Conservation (phyloP, 2,113 vertebrate species). For the Onychostoma macrolepis region DNA sequence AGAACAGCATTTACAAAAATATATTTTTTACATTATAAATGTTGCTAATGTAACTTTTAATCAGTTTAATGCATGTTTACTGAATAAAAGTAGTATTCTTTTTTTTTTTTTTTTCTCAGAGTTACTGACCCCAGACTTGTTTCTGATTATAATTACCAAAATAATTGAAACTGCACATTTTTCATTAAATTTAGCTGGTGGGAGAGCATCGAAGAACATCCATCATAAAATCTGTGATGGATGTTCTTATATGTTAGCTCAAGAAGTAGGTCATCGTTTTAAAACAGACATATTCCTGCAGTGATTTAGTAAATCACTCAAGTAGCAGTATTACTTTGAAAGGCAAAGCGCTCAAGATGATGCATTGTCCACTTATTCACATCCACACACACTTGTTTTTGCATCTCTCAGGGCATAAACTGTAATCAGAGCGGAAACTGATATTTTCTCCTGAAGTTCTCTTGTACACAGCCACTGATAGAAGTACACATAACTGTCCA, state of each 20-base stretch:
- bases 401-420: slow-evolving; percentile 59
- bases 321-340: not conserved
- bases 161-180: not conserved
- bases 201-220: not conserved
- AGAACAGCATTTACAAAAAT: not conserved
- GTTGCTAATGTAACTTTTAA: not conserved
- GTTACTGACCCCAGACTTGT: not conserved
- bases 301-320: not conserved
- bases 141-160: not conserved
- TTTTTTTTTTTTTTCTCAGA: not conserved
- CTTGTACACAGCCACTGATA: slow-evolving; percentile 44
- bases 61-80: not conserved
- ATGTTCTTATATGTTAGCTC: not conserved
- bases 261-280: not conserved
- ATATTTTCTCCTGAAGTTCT: slow-evolving; percentile 50
- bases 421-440: slow-evolving; percentile 67
- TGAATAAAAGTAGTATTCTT: not conserved
- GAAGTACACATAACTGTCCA: slow-evolving; percentile 7
- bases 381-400: slow-evolving; percentile 15
- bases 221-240: not conserved
- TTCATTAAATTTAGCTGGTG: not conserved
- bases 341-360: not conserved
- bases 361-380: slow-evolving; percentile 25
- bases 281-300: not conserved
- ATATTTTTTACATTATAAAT: not conserved